These are phyloP conservation scores for Sphyrna mokarran DNA, from an alignment of 2,113 vertebrate species.

Conservation along the genomic window DNA sequence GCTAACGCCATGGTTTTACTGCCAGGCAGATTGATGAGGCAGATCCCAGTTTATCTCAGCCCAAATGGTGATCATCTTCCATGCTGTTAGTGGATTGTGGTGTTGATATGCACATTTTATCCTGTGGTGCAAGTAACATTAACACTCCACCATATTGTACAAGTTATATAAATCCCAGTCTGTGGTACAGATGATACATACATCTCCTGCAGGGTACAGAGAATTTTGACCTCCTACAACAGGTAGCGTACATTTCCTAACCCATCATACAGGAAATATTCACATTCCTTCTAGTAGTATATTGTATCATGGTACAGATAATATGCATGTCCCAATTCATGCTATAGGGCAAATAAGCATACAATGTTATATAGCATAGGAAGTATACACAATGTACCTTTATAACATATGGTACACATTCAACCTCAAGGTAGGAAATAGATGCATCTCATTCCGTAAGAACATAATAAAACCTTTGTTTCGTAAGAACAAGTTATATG, in stretches of 20 bases:
- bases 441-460: not conserved
- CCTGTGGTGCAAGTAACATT: not conserved
- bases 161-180: not conserved
- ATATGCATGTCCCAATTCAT: not conserved
- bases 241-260: not conserved
- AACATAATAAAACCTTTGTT: not conserved
- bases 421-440: not conserved
- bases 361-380: not conserved
- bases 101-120: no score
- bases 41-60: no score
- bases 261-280: not conserved
- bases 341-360: not conserved
- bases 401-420: not conserved
- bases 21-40: no score
- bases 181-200: not conserved
- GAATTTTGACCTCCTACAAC: not conserved
- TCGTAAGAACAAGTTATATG: not conserved
- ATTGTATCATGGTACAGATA: not conserved
- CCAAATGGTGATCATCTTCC: no score
- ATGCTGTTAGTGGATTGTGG: no score
- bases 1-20: no score
- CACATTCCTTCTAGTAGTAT: not conserved
- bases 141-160: not conserved
- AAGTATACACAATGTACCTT: not conserved
- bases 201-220: not conserved